Evolutionary conservation across 2,797 vertebrate genomes (phyloP).

Genomic region (Erithacus rubecula): DNA sequence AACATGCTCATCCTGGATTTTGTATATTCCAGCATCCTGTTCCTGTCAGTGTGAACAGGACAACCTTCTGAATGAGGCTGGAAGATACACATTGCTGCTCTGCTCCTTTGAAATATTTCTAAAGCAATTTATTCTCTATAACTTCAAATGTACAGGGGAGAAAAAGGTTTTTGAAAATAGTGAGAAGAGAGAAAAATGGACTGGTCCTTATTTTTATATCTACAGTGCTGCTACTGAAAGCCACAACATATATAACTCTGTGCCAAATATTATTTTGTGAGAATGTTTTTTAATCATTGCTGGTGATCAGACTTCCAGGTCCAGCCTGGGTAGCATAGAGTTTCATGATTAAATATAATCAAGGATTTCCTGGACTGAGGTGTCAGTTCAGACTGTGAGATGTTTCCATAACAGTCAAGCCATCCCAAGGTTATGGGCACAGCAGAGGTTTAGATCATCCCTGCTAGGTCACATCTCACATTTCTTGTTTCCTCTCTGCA

Average conservation of each 20-base stretch:
- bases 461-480: conserved; percentile 18
- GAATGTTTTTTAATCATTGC: neutral
- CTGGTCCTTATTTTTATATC: neutral
- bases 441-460: conserved; percentile 37
- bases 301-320: neutral
- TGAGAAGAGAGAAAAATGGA: neutral
- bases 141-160: neutral
- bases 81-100: neutral
- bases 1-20: neutral
- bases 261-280: neutral
- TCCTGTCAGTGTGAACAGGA: neutral
- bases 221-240: neutral
- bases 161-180: neutral
- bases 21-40: neutral
- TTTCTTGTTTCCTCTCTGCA: neutral
- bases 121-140: neutral
- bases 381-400: neutral
- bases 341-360: conserved; percentile 11
- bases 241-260: neutral
- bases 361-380: conserved; percentile 9
- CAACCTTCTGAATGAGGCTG: neutral
- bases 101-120: neutral
- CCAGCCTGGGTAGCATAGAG: neutral
- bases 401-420: conserved; percentile 17
- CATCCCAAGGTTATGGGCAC: neutral